Percentiles rank a stretch among this genome's conserved stretches.
phyloP scores from a whole-genome alignment of 2,113 vertebrate genomes.

The Sapayoa aenigma region DNA sequence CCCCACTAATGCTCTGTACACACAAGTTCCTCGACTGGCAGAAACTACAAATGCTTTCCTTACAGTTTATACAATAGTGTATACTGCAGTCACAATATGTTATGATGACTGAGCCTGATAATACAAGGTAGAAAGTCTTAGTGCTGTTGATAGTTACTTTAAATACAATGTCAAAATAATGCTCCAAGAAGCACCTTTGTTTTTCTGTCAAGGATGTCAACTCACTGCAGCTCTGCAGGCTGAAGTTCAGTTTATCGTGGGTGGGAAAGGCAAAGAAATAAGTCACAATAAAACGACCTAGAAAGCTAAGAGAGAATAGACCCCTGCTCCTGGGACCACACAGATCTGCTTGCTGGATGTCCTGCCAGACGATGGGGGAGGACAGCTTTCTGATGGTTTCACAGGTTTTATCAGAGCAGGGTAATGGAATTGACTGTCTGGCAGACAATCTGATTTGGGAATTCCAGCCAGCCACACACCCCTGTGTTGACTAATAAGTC shows the following conservation, averaged over 20 bases:
- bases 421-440: constrained; percentile 55
- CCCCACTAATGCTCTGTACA: neutral
- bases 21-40: neutral
- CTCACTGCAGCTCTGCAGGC: neutral
- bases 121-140: neutral
- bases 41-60: neutral
- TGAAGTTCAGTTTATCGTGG: neutral
- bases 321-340: neutral
- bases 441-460: constrained; percentile 58
- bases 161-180: neutral
- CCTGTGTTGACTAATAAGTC: constrained; percentile 42
- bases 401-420: neutral
- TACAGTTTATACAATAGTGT: neutral
- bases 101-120: neutral
- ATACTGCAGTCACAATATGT: neutral
- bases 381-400: constrained; percentile 32
- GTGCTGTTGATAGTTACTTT: neutral
- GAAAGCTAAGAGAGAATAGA: neutral
- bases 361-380: neutral
- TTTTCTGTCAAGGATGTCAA: neutral
- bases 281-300: neutral
- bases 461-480: constrained; percentile 54
- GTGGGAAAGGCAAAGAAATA: neutral
- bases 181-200: neutral
- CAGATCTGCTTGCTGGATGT: neutral